Base-by-base conservation (phyloP, 2,797 vertebrate genomes). In the Thripadectes ignobilis region DNA sequence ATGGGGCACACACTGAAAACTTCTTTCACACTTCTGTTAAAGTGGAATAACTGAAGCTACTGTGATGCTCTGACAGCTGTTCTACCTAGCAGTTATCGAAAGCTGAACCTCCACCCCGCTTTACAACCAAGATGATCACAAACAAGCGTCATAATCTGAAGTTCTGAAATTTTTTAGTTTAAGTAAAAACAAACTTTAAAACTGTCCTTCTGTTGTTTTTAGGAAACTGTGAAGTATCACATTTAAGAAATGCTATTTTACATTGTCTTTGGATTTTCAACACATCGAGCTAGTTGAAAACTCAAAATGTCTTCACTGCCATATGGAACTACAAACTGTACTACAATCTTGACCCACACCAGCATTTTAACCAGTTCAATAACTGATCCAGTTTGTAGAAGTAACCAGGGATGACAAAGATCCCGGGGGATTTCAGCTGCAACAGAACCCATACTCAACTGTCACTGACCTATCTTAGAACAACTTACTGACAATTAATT, bases 281-380 rank as follows among this genome's bases (percentile, higher is more conserved):
- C 27, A 77, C 38, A 22, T 4, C 0, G 0, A 71, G 26, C 9
- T 29, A 51, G 15, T 1, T 75, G 32, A 65, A 22, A 85, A 55
- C 12, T 65, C 17, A 30, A 17, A 72, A 13, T 11, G 8, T 26
- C 61, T 57, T 63, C 36, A 86, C 5, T 23, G 57, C 34, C 18
- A 49, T 4, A 24, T 5, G 9, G 29, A 71, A 32, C 41, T 41
- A 78, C 77, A 61, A 46, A 78, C 3, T 9, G 7, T 4, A 69
- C 26, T 4, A 2, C 24, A 82, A 63, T 34, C n/a, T 19, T 24
- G 13, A 71, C 14, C 20, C 9, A 19, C 3, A 17, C 34, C 7
- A 85, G 58, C 46, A 34, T 27, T 90, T 76, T 39, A 82, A 76
- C 19, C 34, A 87, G 21, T 10, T 80, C 29, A 85, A 0, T 41